Percentiles rank a stretch among this genome's conserved stretches.
phyloP scores from a whole-genome alignment of 2,888 invertebrate species.

The Himalopsyche japonica region DNA sequence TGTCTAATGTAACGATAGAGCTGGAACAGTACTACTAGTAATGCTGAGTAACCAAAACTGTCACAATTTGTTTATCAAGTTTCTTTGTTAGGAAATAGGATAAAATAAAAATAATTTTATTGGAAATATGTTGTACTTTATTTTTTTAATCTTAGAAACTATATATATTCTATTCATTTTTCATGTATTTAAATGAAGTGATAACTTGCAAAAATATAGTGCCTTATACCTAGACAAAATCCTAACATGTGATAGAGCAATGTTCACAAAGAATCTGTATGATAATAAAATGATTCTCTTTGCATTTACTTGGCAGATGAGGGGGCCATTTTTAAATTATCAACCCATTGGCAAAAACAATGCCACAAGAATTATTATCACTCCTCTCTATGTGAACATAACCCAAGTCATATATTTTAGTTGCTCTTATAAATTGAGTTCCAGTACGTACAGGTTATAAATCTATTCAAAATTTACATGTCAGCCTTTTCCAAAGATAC shows the following conservation, averaged over 20 bases:
- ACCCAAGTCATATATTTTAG: too few relatives aligned
- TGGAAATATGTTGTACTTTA: conserved; percentile 1
- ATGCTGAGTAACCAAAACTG: too few relatives aligned
- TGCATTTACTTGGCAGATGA: too few relatives aligned
- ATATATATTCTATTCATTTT: neutral
- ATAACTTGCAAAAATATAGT: neutral
- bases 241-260: neutral
- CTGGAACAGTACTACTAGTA: too few relatives aligned
- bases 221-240: neutral
- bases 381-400: too few relatives aligned
- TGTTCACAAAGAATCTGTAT: neutral
- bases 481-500: too few relatives aligned
- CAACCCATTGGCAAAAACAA: too few relatives aligned
- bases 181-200: neutral
- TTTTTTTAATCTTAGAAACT: neutral
- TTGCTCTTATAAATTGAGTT: neutral
- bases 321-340: too few relatives aligned
- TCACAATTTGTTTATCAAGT: too few relatives aligned
- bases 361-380: too few relatives aligned
- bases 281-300: neutral
- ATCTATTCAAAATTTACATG: neutral
- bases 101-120: neutral
- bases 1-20: too few relatives aligned
- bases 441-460: neutral
- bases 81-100: neutral